Conservation (phyloP, 2,797 vertebrate species). For the Mergus octosetaceus region DNA sequence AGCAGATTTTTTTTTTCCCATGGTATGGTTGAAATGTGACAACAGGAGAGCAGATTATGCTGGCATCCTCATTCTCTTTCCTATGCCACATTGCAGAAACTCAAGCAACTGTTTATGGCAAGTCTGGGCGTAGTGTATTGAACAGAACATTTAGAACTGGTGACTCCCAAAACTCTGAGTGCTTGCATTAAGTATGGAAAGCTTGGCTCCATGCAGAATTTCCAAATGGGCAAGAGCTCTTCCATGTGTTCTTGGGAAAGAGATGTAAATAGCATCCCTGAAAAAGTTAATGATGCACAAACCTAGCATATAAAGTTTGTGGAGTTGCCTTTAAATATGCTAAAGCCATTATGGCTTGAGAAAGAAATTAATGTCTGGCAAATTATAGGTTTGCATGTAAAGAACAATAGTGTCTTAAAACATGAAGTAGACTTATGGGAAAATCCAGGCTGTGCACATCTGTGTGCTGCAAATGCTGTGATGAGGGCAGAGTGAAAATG, state of each 20-base stretch:
- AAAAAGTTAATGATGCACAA: constrained; percentile 57
- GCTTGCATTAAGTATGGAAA: neutral
- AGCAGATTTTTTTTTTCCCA: neutral
- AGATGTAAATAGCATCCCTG: constrained; percentile 42
- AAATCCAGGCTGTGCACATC: neutral
- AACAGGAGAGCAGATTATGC: neutral
- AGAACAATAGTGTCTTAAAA: constrained; percentile 46
- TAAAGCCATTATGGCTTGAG: constrained; percentile 36
- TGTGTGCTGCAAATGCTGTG: neutral
- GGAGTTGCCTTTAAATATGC: constrained; percentile 45
- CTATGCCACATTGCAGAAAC: neutral
- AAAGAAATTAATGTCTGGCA: constrained; percentile 42
- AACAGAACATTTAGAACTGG: neutral
- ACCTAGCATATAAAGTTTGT: constrained; percentile 32
- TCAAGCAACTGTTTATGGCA: neutral
- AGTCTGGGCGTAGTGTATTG: neutral
- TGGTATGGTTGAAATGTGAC: accelerated
- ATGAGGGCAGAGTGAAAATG: constrained; percentile 9
- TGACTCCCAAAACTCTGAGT: neutral
- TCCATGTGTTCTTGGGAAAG: constrained; percentile 35
- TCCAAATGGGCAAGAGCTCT: constrained; percentile 38
- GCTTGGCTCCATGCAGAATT: neutral
- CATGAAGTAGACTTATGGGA: neutral
- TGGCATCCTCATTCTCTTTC: neutral
- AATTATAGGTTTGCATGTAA: constrained; percentile 48